Conservation (phyloP, 2,888 invertebrate genomes). For the Chirona hameri region DNA sequence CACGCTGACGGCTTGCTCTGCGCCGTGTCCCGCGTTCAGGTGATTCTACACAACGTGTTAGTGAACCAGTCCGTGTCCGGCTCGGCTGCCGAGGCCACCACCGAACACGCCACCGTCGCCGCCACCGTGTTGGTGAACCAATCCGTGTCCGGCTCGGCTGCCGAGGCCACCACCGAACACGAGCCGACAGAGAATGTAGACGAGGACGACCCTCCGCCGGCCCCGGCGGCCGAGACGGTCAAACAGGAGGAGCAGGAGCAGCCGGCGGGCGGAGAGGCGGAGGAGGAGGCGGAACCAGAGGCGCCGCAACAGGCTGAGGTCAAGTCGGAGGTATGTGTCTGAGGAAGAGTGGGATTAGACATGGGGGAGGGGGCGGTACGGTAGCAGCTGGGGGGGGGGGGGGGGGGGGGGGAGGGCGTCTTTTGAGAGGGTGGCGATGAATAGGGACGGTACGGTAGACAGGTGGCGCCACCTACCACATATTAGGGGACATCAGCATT, state of each 20-base stretch:
- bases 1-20: too few relatives aligned
- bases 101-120: constrained; percentile 42
- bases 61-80: constrained; percentile 38
- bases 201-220: neutral
- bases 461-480: too few relatives aligned
- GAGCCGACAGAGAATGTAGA: neutral
- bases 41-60: constrained; percentile 45
- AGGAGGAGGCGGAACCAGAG: neutral
- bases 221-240: neutral
- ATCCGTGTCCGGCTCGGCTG: too few relatives aligned
- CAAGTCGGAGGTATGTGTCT: neutral
- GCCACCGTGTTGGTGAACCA: constrained; percentile 40
- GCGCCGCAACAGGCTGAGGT: neutral
- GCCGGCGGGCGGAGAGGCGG: neutral
- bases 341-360: neutral
- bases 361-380: neutral
- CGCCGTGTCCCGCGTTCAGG: neutral
- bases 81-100: constrained; percentile 44
- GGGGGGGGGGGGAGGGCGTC: too few relatives aligned
- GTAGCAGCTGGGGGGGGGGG: too few relatives aligned
- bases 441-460: too few relatives aligned
- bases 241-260: neutral
- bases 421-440: too few relatives aligned
- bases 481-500: too few relatives aligned
- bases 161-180: constrained; percentile 44